A percentile compares a stretch with the other conserved stretches of the same genome.
Evolutionary conservation across 35 echinoderm and acorn worm species (phyloP).

Genomic region (Hemicentrotus pulcherrimus): DNA sequence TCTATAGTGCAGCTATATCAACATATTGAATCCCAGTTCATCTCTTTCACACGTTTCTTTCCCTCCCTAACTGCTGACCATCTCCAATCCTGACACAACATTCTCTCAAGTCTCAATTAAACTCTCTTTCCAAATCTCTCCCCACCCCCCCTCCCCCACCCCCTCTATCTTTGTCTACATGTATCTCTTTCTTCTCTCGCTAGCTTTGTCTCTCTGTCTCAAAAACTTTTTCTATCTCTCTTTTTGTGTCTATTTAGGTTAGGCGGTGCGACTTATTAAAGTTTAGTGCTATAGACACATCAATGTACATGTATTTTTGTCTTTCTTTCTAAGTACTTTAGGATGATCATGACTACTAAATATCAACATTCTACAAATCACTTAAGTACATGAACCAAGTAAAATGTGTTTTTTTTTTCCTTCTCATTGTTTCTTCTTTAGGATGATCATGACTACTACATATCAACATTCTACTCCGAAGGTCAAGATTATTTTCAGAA

Average conservation of each 20-base stretch:
- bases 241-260: too few species aligned
- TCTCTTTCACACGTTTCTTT: not conserved
- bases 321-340: not conserved
- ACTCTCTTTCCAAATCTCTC: too few species aligned
- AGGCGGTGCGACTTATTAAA: too few species aligned
- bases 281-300: too few species aligned
- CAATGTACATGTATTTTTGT: too few species aligned
- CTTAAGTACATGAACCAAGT: too few species aligned
- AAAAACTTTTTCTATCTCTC: too few species aligned
- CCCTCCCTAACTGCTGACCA: not conserved
- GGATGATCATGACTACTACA: constrained; percentile 44
- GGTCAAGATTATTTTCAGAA: constrained; percentile 29
- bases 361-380: not conserved
- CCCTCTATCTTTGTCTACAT: not conserved
- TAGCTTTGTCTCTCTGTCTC: too few species aligned
- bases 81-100: not conserved
- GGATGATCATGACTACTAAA: constrained; percentile 23
- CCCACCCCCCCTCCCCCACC: not conserved
- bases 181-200: too few species aligned
- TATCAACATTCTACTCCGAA: not conserved
- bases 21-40: constrained; percentile 9
- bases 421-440: not conserved
- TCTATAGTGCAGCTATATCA: not conserved
- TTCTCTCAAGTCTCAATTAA: not conserved
- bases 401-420: too few species aligned